Base-by-base conservation (phyloP, 2,888 invertebrate genomes). In the Polydrusus pterygomalis region DNA sequence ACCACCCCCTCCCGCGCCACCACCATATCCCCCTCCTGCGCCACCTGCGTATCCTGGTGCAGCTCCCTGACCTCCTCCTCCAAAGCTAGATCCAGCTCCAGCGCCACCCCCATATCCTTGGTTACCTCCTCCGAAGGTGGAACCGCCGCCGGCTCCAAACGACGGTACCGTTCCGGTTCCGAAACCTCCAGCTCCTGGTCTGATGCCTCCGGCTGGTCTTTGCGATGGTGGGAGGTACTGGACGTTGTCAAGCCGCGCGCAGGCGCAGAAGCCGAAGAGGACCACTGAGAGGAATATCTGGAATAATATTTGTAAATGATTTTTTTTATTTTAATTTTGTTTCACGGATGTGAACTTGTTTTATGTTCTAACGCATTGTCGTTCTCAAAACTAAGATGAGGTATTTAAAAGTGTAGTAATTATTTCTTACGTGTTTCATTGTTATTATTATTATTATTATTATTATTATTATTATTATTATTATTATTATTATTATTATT, bases 221-320 rank as follows among this genome's bases (percentile, higher is more conserved):
- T 81, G 81, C 10, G 78, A 74, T 15, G 83, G 84, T 7, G 84
- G 84, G 15, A 84, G 82, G 75, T 84, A 84, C 47, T 85, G 83
- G 30, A 83, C 79, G 77, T 84, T 83, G 69, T 85, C 84, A 0
- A 85, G 80, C 8, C 84, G 83, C 43, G 82, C 84, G 70, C 82
- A 83, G 5, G 82, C 78, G 54, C 81, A 82, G 18, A 83, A 64
- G 74, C 83, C 83, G 56, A 83, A 70, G 7, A 85, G 69, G 70
- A 82, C 83, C n/a, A 83, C 68, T 17, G 79, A 76, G 69, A 85
- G 69, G 43, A 83, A 62, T 70, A 81, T 76, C 80, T 82, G 70
- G 18, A 79, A 78, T n/a, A n/a, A n/a, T n/a, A n/a, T n/a, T n/a
- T n/a, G n/a, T n/a, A n/a, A n/a, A n/a, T n/a, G n/a, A n/a, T n/a